Percentiles rank a stretch among this genome's conserved stretches.
phyloP scores from a whole-genome alignment of 2,797 vertebrate genomes.

The Steatocranus sp. region DNA sequence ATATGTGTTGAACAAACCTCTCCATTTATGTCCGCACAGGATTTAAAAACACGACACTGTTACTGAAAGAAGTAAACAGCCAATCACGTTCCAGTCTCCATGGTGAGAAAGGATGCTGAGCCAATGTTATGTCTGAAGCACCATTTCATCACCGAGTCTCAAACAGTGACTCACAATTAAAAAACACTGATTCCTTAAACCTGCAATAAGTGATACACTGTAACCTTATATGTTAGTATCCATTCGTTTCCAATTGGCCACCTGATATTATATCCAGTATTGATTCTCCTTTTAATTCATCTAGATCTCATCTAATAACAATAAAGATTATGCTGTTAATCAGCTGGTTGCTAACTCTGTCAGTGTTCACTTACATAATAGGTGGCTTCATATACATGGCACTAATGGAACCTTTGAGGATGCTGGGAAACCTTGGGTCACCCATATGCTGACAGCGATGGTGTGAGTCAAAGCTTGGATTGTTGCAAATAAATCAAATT shows the following conservation, averaged over 20 bases:
- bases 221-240: background rate
- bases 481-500: background rate
- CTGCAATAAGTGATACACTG: background rate
- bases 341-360: background rate
- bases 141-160: background rate
- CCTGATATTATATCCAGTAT: background rate
- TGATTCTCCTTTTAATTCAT: background rate
- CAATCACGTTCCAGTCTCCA: background rate
- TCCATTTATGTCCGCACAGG: background rate
- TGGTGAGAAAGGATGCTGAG: background rate
- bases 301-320: background rate
- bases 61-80: background rate
- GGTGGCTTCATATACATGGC: background rate
- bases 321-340: background rate
- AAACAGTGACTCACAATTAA: background rate
- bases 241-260: background rate
- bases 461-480: background rate
- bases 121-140: background rate
- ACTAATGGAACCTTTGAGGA: background rate
- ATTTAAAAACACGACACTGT: background rate
- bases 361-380: background rate
- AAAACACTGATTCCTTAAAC: background rate
- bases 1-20: background rate
- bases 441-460: background rate
- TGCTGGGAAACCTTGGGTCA: background rate